Base-by-base conservation (phyloP, 1,140 invertebrate species). In the Euwallacea fornicatus region DNA sequence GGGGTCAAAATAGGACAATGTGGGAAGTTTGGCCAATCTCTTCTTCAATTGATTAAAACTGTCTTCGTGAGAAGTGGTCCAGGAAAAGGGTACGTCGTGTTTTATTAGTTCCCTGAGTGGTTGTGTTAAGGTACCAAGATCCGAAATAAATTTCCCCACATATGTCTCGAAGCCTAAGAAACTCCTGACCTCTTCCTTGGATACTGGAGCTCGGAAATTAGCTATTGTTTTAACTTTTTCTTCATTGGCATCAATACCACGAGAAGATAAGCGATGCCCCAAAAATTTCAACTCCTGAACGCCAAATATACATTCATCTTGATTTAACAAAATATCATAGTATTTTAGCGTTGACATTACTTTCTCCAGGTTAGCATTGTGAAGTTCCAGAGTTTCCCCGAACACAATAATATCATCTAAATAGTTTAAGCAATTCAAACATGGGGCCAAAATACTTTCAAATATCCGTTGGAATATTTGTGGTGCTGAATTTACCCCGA, bases 1-100 rank as follows among this genome's bases (percentile, higher is more conserved):
- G 3, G 72, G 71, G 53, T 76, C 74, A 60, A 71, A 75, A 59
- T 67, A 68, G 8, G 88, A 89, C 89, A 47, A 86, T 82, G 65
- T 84, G 16, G 66, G 41, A 11, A 69, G 60, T 10, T n/a, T 68
- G 63, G 15, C 47, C 65, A 75, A 63, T 10, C 7, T 44, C 10
- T 58, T 41, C 67, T 72, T 70, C 8, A 76, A 59, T 58, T 59
- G 54, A 8, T 70, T 42, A 55, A 75, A 75, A 55, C 44, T 7
- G 41, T 74, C n/a, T 54, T 74, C 63, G 15, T 76, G 73, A 7
- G 13, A 7, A n/a, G 55, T 59, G 62, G 44, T 66, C 74, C 75
- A 77, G 15, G n/a, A 8, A 62, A 78, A 75, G 63, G 59, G 63
- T 42, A 16, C 43, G 54, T 75, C 64, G 33, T 68, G 69, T 70